These are phyloP conservation scores for Alligator sinensis DNA, from an alignment of 2,113 vertebrate species.

Conservation along the genomic window DNA sequence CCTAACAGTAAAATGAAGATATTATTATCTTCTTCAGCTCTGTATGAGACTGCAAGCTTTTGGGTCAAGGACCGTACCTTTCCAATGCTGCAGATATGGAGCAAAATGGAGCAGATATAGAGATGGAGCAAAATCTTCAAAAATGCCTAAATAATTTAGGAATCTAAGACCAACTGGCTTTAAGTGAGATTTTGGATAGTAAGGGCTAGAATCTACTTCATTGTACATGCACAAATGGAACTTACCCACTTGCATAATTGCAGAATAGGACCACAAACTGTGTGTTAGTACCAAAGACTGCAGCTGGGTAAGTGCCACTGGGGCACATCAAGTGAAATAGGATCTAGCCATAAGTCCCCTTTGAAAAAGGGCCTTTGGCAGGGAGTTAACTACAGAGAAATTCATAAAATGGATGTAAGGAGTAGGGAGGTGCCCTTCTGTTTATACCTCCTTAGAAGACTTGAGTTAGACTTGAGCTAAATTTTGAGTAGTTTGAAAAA, in stretches of 20 bases:
- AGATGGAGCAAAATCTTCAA: background rate
- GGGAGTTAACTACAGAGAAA: background rate
- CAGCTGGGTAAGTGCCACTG: too few relatives aligned
- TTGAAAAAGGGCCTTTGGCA: too few relatives aligned
- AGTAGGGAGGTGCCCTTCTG: background rate
- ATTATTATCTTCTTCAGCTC: constrained; percentile 3
- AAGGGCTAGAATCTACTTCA: too few relatives aligned
- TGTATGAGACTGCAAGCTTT: constrained; percentile 13
- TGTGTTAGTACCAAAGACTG: too few relatives aligned
- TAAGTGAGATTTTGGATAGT: background rate
- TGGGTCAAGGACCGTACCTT: background rate
- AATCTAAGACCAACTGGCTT: constrained; percentile 1
- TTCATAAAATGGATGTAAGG: background rate
- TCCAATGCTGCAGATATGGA: background rate
- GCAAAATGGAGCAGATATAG: too few relatives aligned
- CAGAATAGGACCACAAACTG: too few relatives aligned
- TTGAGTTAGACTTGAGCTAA: constrained; percentile 10
- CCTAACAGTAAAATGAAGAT: background rate
- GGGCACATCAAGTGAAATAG: too few relatives aligned
- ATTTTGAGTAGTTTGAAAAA: background rate
- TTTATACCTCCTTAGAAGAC: background rate
- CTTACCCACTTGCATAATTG: too few relatives aligned
- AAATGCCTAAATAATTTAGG: background rate
- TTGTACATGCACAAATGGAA: too few relatives aligned
- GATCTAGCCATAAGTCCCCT: too few relatives aligned